These are phyloP conservation scores for Syndactyla subalaris DNA, from an alignment of 2,797 vertebrate species.

Conservation along the genomic window DNA sequence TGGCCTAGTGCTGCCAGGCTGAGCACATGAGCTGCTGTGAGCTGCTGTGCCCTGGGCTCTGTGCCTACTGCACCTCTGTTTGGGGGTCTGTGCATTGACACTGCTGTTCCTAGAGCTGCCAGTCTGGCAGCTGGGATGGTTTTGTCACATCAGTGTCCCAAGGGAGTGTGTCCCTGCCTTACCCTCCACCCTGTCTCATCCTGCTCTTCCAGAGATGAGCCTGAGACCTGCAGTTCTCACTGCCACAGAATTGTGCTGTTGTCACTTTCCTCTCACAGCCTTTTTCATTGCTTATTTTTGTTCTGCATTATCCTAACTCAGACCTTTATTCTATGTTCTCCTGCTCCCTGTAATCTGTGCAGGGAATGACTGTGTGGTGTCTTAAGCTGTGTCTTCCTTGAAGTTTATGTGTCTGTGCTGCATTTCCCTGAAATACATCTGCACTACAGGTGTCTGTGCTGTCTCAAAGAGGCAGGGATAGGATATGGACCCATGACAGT, in stretches of 20 bases:
- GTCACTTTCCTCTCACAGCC: not conserved
- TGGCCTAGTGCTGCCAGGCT: not conserved
- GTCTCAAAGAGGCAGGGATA: not conserved
- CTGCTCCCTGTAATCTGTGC: not conserved
- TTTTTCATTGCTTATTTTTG: not conserved
- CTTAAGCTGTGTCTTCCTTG: not conserved
- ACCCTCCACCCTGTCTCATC: not conserved
- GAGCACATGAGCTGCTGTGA: not conserved
- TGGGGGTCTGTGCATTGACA: fast-evolving
- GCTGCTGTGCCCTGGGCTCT: not conserved
- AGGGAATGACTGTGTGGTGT: not conserved
- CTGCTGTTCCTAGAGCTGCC: not conserved
- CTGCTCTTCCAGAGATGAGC: not conserved
- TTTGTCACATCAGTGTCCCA: fast-evolving
- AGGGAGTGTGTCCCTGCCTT: fast-evolving
- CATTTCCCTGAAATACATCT: not conserved
- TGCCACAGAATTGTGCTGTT: not conserved
- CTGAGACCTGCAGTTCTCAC: not conserved
- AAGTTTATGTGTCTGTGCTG: not conserved
- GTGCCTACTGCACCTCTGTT: not conserved
- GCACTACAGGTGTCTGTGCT: not conserved
- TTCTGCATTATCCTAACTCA: not conserved
- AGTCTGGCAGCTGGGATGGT: not conserved
- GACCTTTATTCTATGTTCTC: not conserved
- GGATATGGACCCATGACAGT: not conserved